A percentile compares a stretch with the other conserved stretches of the same genome.
phyloP scores from a whole-genome alignment of 2,888 invertebrate species.

The Drosophila fulvimacula region DNA sequence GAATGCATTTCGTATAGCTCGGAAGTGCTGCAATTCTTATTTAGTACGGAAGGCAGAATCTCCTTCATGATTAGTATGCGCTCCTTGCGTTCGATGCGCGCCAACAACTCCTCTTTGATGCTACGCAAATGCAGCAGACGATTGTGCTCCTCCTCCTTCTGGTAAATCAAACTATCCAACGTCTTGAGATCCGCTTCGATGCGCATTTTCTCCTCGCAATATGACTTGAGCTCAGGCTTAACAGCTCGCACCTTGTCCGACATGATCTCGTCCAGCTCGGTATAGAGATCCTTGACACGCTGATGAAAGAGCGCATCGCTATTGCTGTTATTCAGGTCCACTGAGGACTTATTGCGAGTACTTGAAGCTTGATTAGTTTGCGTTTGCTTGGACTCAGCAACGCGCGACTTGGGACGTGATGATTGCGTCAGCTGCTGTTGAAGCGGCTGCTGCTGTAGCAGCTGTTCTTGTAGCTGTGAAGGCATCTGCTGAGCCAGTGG shows the following conservation, averaged over 20 bases:
- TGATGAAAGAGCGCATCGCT: conserved; percentile 73
- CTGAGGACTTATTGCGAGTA: conserved; percentile 21
- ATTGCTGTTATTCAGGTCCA: conserved; percentile 54
- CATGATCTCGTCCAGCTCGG: conserved; percentile 67
- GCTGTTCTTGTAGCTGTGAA: background rate
- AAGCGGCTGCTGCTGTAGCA: background rate
- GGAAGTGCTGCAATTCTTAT: conserved; percentile 40
- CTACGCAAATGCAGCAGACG: conserved; percentile 92
- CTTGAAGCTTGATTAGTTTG: conserved; percentile 12
- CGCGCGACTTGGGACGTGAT: conserved; percentile 9
- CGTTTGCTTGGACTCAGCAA: conserved; percentile 24
- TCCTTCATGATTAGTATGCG: conserved; percentile 86
- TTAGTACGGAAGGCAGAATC: conserved; percentile 60
- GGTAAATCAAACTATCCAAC: conserved; percentile 90
- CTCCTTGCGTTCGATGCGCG: conserved; percentile 89
- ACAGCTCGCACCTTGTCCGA: conserved; percentile 86
- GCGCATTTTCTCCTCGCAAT: conserved; percentile 88
- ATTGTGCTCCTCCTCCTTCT: conserved; percentile 95
- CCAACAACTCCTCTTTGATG: conserved; percentile 92
- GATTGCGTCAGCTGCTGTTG: background rate
- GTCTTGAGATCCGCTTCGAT: conserved; percentile 89
- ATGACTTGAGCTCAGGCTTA: conserved; percentile 87
- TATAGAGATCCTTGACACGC: conserved; percentile 71
- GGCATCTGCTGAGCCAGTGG: background rate
- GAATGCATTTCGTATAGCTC: conserved; percentile 56